phyloP scores from a whole-genome alignment of 53 echinoderm and acorn worm genomes.

The Stichopus horrens region DNA sequence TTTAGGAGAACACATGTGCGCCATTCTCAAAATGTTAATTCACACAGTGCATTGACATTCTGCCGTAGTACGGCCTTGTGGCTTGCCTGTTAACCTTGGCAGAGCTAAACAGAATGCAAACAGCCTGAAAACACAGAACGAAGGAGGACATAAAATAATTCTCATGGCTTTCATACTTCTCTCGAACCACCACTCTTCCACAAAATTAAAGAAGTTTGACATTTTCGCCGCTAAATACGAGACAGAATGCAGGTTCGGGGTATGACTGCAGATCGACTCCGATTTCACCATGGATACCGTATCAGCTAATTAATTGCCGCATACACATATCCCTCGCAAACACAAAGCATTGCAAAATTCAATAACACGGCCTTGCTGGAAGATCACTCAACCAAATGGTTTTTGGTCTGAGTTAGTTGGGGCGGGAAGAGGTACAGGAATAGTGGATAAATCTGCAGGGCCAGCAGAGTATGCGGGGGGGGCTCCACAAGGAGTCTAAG shows the following conservation, averaged over 20 bases:
- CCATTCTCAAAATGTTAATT: neutral
- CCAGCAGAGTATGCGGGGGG: neutral
- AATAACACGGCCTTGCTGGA: constrained; percentile 13
- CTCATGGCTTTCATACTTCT: neutral
- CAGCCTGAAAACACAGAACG: neutral
- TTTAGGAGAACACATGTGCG: neutral
- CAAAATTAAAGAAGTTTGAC: constrained; percentile 11
- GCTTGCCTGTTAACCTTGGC: constrained; percentile 12
- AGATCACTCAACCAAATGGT: constrained; percentile 32
- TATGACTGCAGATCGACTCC: neutral
- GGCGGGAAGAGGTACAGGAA: neutral
- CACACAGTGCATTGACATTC: constrained; percentile 27
- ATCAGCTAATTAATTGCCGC: constrained; percentile 24
- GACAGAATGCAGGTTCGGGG: neutral
- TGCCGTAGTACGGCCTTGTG: neutral
- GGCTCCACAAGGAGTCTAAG: no score
- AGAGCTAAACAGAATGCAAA: constrained; percentile 1
- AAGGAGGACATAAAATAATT: neutral
- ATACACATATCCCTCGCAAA: constrained; percentile 14
- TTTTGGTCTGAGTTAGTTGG: neutral
- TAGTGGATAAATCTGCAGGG: constrained; percentile 16
- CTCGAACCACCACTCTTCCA: neutral
- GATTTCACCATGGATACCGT: constrained; percentile 33
- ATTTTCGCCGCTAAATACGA: neutral
- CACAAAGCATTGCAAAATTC: constrained; percentile 35